Percentiles rank a stretch among this genome's conserved stretches.
Conservation (phyloP, 2,797 vertebrate genomes). For the Alauda arvensis region DNA sequence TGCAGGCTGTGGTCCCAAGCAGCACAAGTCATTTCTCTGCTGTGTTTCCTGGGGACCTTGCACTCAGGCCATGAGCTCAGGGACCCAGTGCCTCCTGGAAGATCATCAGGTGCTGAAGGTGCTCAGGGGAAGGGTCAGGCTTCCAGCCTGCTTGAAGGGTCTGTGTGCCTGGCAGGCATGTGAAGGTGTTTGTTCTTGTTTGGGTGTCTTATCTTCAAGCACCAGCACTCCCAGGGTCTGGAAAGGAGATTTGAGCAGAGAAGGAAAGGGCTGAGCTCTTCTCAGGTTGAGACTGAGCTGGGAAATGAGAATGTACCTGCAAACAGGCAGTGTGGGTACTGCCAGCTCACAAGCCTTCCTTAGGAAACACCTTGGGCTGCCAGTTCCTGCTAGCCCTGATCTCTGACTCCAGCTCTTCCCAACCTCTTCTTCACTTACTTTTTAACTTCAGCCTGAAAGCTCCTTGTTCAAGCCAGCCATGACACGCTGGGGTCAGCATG, state of each 20-base stretch:
- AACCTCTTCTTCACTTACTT: background rate
- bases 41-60: background rate
- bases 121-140: background rate
- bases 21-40: background rate
- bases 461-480: background rate
- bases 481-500: fast-evolving
- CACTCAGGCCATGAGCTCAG: background rate
- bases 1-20: background rate
- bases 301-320: background rate
- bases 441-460: background rate
- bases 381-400: background rate
- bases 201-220: background rate
- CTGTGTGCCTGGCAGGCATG: background rate
- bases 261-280: background rate
- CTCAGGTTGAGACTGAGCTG: background rate
- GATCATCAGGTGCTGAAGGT: background rate
- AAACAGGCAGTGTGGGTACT: background rate
- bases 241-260: background rate
- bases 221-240: background rate
- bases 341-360: background rate
- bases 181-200: background rate
- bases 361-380: background rate
- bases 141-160: background rate
- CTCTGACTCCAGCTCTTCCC: background rate
- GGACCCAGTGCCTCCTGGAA: background rate